Evolutionary conservation across 2,113 vertebrate species (phyloP), one percentile per base, ranked within the genome.

Genomic region (Pseudopodoces humilis): DNA sequence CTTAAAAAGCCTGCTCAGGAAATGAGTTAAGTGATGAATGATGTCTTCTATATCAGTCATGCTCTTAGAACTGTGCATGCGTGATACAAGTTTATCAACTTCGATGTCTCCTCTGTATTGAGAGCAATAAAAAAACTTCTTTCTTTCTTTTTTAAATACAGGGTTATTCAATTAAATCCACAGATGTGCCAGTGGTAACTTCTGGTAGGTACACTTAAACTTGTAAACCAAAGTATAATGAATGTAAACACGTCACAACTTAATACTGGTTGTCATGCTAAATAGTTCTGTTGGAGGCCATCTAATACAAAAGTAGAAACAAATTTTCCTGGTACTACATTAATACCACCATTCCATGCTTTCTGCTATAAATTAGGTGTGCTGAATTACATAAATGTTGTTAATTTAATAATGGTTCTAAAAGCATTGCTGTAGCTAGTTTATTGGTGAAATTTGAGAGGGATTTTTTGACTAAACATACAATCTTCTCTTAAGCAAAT

Each of bases 121-220:
- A 79, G 23, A 72, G n/a, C n/a, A 50, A 67, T 89, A 35, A 41
- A 58, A 35, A 17, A 74, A 72, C 15, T 35, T 59, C 55, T 83
- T 86, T 63, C 83, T 63, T 47, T 68, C 47, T 88, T 95, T 64
- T 91, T 69, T 80, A 85, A 84, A 96, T 95, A 90, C 93, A 98
- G 98, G 70, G 31, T 21, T 83, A 16, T 92, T 94, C 95, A 86
- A 5, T 65, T 84, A 95, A 96, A 96, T 92, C 92, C 50, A 75
- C 46, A 64, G 52, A 81, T 69, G n/a, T 49, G 69, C 58, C 95
- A 75, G 56, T 53, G 33, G 50, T 87, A 93, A 25, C 33, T 92
- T 84, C 79, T 74, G 98, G 98, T 98, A 88, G 62, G 98, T 97
- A 76, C 91, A 87, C n/a, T 76, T 80, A 50, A 80, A 70, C 27